These are phyloP conservation scores for Rousettus leschenaultii DNA, from an alignment of 2,113 vertebrate genomes.

Conservation along the genomic window DNA sequence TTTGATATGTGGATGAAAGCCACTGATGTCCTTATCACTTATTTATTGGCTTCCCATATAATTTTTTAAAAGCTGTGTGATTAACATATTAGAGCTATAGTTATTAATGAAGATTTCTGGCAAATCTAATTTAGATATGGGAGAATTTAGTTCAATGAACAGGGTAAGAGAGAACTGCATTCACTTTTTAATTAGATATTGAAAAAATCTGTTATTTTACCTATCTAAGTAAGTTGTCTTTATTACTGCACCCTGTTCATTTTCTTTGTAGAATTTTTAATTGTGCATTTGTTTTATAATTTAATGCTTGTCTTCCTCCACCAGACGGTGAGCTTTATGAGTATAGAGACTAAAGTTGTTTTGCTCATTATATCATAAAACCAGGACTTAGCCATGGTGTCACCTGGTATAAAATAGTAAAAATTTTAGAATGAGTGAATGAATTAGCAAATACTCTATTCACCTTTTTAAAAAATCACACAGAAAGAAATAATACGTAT, in stretches of 20 bases:
- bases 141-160: not conserved
- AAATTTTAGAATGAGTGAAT: not conserved
- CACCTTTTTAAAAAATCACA: not conserved
- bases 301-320: not conserved
- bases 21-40: not conserved
- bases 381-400: not conserved
- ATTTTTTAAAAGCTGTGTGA: not conserved
- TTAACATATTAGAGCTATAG: conserved; percentile 5
- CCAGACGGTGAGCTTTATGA: not conserved
- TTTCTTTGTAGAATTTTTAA: conserved; percentile 6
- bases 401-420: not conserved
- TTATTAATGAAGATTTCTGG: not conserved
- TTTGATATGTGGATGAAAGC: not conserved
- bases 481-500: not conserved
- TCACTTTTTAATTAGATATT: not conserved
- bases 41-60: not conserved
- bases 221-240: conserved; percentile 4
- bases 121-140: not conserved
- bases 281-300: not conserved
- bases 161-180: not conserved
- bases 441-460: not conserved
- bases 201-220: not conserved
- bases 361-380: not conserved
- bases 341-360: not conserved
- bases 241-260: not conserved